Base-by-base conservation (phyloP, 2,797 vertebrate species). In the Liparis tanakae region DNA sequence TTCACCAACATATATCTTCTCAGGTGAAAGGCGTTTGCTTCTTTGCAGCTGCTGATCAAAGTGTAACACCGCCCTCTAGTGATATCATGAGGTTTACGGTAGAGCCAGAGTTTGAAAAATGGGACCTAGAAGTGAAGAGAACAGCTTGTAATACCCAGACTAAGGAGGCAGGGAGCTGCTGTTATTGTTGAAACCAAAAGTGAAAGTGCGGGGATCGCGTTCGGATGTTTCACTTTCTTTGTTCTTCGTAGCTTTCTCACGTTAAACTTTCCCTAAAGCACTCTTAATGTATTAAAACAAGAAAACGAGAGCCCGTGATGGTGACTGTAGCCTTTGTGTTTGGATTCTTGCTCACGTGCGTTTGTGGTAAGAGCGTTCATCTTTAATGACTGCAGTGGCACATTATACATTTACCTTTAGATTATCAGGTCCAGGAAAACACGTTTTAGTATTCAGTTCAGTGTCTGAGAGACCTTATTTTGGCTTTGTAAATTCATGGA, bases 141-240 rank as follows among this genome's bases (percentile, higher is more conserved):
- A 60, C 9, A 6, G 5, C 8, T 20, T 30, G 13, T 18, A 50
- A 25, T 17, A 30, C 7, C 8, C 34, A 3, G 12, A 7, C 10
- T 10, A 30, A 41, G 0, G 43, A 48, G 20, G 15, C 25, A 0
- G 46, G 34, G 41, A 78, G 41, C n/a, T 33, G 43, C 9, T 5
- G 25, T 17, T 43, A 46, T 1, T 57, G 33, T 62, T 83, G 30
- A 83, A 92, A 93, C 58, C 83, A 91, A 93, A 94, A 94, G 91
- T 88, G 93, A 94, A 94, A 94, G 90, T 80, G 57, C 0, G 10
- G 1, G 6, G 55, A 34, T 54, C 67, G 6, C 39, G 18, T 18
- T 57, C 5, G 48, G 1, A 55, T 57, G 13, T 67, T 67, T 72
- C 0, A 51, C 14, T 65, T 50, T 9, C 25, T 20, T 5, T 13